These are phyloP conservation scores for Nerophis ophidion DNA, from an alignment of 2,113 vertebrate genomes.

Conservation along the genomic window DNA sequence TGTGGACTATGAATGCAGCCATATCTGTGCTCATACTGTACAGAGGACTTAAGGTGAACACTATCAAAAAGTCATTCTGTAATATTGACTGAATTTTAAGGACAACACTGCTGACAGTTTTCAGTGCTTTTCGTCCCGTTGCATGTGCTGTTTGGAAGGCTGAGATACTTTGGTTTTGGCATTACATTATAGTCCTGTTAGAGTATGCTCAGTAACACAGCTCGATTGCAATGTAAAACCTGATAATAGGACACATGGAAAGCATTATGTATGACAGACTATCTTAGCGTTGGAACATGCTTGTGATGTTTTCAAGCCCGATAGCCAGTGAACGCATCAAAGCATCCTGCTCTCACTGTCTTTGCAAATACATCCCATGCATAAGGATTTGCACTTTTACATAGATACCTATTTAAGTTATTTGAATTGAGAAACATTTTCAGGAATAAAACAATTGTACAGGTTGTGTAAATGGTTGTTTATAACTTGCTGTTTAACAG, in stretches of 20 bases:
- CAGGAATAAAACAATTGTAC: conserved; percentile 65
- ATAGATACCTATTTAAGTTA: conserved; percentile 78
- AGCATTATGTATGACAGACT: conserved; percentile 22
- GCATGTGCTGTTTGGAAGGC: conserved; percentile 6
- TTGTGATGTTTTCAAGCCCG: no score
- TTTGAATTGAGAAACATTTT: conserved; percentile 65
- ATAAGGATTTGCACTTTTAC: conserved; percentile 78
- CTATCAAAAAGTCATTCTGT: conserved; percentile 36
- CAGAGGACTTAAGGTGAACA: conserved; percentile 41
- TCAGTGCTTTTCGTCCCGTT: conserved; percentile 28
- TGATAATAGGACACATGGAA: conserved; percentile 21
- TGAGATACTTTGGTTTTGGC: conserved; percentile 11
- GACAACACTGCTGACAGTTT: conserved; percentile 34
- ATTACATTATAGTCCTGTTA: conserved; percentile 63
- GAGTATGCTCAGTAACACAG: conserved; percentile 34
- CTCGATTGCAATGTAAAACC: conserved; percentile 26
- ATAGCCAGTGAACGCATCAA: conserved; percentile 29
- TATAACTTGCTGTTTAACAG: conserved; percentile 70
- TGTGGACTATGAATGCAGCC: conserved; percentile 38
- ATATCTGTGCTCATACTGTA: conserved; percentile 24
- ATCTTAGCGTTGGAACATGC: conserved; percentile 28
- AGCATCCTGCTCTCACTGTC: conserved; percentile 34
- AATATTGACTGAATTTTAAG: conserved; percentile 9
- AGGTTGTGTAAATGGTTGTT: conserved; percentile 75
- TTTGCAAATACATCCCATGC: conserved; percentile 52